Conservation (phyloP, 2,113 vertebrate species). For the Lamprotornis superbus region DNA sequence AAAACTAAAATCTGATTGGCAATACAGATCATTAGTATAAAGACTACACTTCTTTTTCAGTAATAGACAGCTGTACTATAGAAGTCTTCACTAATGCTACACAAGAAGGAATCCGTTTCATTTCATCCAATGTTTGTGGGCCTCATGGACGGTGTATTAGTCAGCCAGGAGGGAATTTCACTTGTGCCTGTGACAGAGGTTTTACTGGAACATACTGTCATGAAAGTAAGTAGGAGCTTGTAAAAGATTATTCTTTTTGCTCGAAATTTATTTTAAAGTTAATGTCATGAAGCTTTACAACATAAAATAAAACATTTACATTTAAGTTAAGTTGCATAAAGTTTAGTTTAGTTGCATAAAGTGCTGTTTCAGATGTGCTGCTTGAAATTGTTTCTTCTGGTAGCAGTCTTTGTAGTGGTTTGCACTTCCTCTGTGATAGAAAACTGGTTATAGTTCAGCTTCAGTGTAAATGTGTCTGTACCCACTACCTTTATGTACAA, state of each 20-base stretch:
- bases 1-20: not conserved
- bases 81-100: constrained; percentile 82
- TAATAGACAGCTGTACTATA: constrained; percentile 92
- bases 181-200: constrained; percentile 89
- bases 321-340: not conserved
- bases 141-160: constrained; percentile 90
- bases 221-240: constrained; percentile 85
- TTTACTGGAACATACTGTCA: constrained; percentile 95
- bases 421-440: not conserved
- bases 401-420: not conserved
- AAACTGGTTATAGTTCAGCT: not conserved
- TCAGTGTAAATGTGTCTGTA: not conserved
- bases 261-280: not conserved
- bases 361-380: not conserved
- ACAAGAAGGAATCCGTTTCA: constrained; percentile 74
- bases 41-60: constrained; percentile 58
- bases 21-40: not conserved
- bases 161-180: constrained; percentile 90
- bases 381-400: not conserved
- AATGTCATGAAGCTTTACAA: not conserved
- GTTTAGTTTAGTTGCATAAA: not conserved
- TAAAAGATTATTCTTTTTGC: not conserved
- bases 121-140: constrained; percentile 89
- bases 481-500: not conserved
- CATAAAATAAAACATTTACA: not conserved